These are phyloP conservation scores for Gymnopithys bicolor DNA, from an alignment of 2,797 vertebrate species.

Conservation along the genomic window DNA sequence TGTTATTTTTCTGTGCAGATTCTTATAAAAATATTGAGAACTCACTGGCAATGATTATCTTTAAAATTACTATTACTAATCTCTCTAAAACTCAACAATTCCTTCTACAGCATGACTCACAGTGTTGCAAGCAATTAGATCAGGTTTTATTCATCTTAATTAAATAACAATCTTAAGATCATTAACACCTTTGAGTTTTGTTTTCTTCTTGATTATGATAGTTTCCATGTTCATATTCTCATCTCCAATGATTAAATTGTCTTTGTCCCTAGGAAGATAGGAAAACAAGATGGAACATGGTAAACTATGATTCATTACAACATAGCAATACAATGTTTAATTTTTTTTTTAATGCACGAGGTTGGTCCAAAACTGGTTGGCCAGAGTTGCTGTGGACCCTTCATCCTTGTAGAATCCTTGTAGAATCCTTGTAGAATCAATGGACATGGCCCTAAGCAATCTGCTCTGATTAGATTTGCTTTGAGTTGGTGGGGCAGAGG, in stretches of 20 bases:
- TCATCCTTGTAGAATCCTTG: background rate
- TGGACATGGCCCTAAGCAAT: background rate
- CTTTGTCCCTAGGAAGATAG: background rate
- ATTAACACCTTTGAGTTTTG: background rate
- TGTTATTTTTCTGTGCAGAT: background rate
- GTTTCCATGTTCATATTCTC: background rate
- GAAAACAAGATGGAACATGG: background rate
- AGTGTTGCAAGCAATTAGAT: background rate
- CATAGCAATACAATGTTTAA: background rate
- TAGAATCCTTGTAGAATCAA: background rate
- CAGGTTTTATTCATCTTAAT: background rate
- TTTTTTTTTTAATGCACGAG: background rate
- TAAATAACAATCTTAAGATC: background rate
- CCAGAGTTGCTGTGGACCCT: background rate
- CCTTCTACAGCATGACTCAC: background rate
- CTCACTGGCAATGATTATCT: background rate
- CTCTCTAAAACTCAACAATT: background rate
- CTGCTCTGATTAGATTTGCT: background rate
- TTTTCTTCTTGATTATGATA: background rate
- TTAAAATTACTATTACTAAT: background rate
- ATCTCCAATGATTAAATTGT: background rate
- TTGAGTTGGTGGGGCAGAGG: background rate
- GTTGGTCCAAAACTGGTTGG: background rate
- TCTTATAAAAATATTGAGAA: background rate
- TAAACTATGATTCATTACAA: background rate